Conservation (phyloP, 2,797 vertebrate species). For the Eupleurogrammus muticus region DNA sequence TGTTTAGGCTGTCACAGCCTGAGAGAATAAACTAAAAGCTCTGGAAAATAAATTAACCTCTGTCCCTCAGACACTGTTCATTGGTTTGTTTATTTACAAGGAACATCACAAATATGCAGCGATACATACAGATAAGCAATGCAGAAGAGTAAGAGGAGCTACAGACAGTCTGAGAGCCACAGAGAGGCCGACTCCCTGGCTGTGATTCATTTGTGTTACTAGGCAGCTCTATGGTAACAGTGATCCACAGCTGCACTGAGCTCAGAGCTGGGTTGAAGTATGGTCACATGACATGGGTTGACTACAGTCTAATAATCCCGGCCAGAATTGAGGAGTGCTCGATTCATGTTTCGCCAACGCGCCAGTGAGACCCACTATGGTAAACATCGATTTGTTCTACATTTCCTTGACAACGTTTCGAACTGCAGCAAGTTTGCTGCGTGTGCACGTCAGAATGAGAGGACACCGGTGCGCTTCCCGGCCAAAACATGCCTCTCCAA, state of each 20-base stretch:
- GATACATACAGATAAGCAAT: no score
- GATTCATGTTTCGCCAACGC: background rate
- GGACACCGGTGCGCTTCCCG: no score
- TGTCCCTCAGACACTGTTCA: no score
- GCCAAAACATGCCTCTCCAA: no score
- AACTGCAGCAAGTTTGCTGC: background rate
- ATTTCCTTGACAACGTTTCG: background rate
- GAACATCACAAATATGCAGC: no score
- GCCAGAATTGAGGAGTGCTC: background rate
- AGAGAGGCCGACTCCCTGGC: slow-evolving; percentile 64
- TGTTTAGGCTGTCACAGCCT: no score
- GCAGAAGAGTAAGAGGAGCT: no score
- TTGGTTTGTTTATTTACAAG: no score
- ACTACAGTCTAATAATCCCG: slow-evolving; percentile 1
- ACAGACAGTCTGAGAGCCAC: no score
- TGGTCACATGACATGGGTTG: slow-evolving; percentile 2
- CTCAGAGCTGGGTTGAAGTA: slow-evolving; percentile 40
- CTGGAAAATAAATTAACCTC: background rate
- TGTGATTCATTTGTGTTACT: slow-evolving; percentile 66
- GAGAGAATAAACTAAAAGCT: background rate
- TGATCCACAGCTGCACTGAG: slow-evolving; percentile 35
- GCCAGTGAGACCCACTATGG: background rate
- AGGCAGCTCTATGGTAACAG: slow-evolving; percentile 61
- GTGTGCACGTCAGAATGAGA: background rate
- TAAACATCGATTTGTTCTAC: background rate